Evolutionary conservation across 2,888 invertebrate genomes (phyloP).

Genomic region (Thera obeliscata): DNA sequence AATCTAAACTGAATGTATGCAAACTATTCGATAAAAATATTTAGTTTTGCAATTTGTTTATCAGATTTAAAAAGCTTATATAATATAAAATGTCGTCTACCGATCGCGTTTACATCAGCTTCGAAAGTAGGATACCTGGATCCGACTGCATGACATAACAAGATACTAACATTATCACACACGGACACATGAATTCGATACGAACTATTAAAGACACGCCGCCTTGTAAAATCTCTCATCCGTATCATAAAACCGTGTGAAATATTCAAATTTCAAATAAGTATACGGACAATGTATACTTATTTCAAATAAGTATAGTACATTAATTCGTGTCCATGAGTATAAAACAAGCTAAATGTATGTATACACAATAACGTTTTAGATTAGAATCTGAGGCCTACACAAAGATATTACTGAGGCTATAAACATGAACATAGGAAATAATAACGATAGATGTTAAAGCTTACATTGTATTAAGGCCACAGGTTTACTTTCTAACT

Average conservation of each 20-base stretch:
- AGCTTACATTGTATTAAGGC: conserved; percentile 8
- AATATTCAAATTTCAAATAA: conserved; percentile 36
- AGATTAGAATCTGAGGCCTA: conserved; percentile 37
- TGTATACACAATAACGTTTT: conserved; percentile 43
- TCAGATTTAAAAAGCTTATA: conserved; percentile 23
- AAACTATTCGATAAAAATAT: neutral
- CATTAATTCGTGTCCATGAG: conserved; percentile 47
- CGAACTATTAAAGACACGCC: conserved; percentile 33
- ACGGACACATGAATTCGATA: conserved; percentile 30
- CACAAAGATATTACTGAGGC: conserved; percentile 29
- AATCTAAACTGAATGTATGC: neutral
- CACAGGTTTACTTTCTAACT: conserved; percentile 42
- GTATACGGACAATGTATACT: conserved; percentile 30
- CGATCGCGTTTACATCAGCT: conserved; percentile 49
- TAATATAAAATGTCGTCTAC: conserved; percentile 50
- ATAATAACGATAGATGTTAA: conserved; percentile 23
- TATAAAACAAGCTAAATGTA: conserved; percentile 47
- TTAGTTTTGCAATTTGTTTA: neutral
- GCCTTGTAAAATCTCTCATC: conserved; percentile 33
- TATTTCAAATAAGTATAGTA: conserved; percentile 33
- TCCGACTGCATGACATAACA: conserved; percentile 50
- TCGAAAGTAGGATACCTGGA: conserved; percentile 52
- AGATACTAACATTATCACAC: conserved; percentile 41
- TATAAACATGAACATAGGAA: conserved; percentile 30
- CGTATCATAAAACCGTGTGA: conserved; percentile 38